Evolutionary conservation across 2,888 invertebrate genomes (phyloP), one percentile per base, ranked within the genome.

Genomic region (Coelogynopora nodosa): DNA sequence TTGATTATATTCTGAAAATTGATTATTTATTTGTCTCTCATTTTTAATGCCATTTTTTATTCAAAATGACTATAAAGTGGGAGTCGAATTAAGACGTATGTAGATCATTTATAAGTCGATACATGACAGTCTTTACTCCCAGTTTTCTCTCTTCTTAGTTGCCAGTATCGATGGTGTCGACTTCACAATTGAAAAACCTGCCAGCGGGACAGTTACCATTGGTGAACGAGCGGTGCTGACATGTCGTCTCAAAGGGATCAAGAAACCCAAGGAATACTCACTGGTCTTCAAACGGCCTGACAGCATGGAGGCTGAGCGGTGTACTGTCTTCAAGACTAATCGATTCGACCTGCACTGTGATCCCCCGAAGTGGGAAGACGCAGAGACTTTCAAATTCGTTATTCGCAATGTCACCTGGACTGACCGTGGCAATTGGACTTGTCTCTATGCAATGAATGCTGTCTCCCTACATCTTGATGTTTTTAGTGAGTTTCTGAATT

Each of bases 361-460:
- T 74, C 74, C 74, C 5, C 27, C 74, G 23, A 26, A 26, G 10
- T 74, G 74, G 74, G 23, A 23, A 23, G 27, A 74, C 23, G 10
- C 27, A 1, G 5, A 30, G 1, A 31, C 31, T 13, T 84, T 49
- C 67, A 31, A 5, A 84, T 84, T 84, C 27, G 27, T 10, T 18
- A 84, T 84, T 27, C 5, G 23, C 1, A 84, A 84, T 5, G 49
- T 84, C 49, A n/a, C 31, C 29, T 84, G 84, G 84, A 27, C 5
- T 1, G 84, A 84, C 28, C 84, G 31, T 2, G 84, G 84, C 0
- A 31, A 31, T 18, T 84, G 84, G 84, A 49, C 31, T 23, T 84
- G 84, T 84, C 29, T 84, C 26, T 84, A 84, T 26, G 84, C 84
- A 2, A 74, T 74, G 18, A 74, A 74, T 74, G 74, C 74, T 26